Evolutionary conservation across 1,140 invertebrate species (phyloP), one percentile per base, ranked within the genome.

Genomic region (Drepana arcuata): DNA sequence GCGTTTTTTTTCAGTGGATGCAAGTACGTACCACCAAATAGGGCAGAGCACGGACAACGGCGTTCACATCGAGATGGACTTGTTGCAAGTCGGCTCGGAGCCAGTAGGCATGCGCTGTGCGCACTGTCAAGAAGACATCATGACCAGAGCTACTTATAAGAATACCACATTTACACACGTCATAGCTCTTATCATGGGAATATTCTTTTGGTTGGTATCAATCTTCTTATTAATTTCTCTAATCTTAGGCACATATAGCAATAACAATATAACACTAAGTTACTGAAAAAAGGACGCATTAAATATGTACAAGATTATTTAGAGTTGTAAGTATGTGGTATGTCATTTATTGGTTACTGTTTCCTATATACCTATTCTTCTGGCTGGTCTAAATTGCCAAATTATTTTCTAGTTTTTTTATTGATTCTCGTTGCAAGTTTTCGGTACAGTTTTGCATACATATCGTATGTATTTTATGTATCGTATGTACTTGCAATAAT

Each of bases 91-190:
- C 6, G 78, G 78, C 0, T 79, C 74, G 1, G 78, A 82, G 34
- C 74, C 78, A 1, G 71, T 82, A 16, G 78, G 78, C 7, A 70
- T 79, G 61, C 56, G 69, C 1, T 82, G 78, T 34, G 66, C 71
- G 0, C 48, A 69, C 26, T 82, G 78, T 36, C 65, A 72, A 15
- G 78, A 82, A 35, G 78, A 82, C 29, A 47, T 82, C 16, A 82
- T 82, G 78, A 82, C 74, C 2, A 61, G 41, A 29, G 77, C 70
- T 2, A 38, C 46, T 1, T 82, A 79, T 32, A 70, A 36, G 30
- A 79, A 66, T 29, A 61, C 63, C 0, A 63, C 34, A 1, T 23
- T 44, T 7, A 82, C 74, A 7, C 77, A 82, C 29, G 45, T 72
- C 2, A 26, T 71, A 10, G 77, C 74, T 11, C n/a, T 63, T 2